A percentile compares a stretch with the other conserved stretches of the same genome.
Conservation (phyloP, 2,797 vertebrate species). For the Hydrophis major region DNA sequence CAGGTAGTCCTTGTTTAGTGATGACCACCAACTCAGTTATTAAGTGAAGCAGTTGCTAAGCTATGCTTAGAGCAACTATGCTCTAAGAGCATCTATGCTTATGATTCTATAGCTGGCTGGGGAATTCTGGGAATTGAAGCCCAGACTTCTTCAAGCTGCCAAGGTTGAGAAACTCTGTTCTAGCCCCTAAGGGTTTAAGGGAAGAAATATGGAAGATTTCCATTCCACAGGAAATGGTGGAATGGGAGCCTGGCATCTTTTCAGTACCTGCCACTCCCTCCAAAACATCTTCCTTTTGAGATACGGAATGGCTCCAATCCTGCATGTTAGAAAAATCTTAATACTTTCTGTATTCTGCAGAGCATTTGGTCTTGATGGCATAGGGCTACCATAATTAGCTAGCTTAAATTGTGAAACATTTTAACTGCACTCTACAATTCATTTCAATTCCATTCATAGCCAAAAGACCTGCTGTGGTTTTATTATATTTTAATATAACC, state of each 20-base stretch:
- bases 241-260: not conserved
- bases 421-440: not conserved
- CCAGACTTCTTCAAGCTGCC: too few relatives aligned
- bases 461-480: not conserved
- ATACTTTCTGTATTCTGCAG: not conserved
- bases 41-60: not conserved
- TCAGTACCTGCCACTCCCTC: not conserved
- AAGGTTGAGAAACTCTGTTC: too few relatives aligned
- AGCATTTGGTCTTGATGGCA: not conserved
- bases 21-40: not conserved
- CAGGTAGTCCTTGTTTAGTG: not conserved
- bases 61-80: not conserved
- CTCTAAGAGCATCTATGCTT: not conserved
- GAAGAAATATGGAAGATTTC: not conserved
- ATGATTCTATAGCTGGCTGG: not conserved
- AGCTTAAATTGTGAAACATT: not conserved
- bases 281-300: not conserved
- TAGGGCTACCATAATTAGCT: not conserved
- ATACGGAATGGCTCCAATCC: not conserved
- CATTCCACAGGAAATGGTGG: not conserved
- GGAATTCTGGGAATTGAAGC: too few relatives aligned
- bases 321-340: not conserved
- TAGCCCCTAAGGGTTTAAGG: not conserved
- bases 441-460: not conserved
- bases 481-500: not conserved